A percentile compares a stretch with the other conserved stretches of the same genome.
phyloP scores from a whole-genome alignment of 2,888 invertebrate genomes.

The Atethmia centrago region DNA sequence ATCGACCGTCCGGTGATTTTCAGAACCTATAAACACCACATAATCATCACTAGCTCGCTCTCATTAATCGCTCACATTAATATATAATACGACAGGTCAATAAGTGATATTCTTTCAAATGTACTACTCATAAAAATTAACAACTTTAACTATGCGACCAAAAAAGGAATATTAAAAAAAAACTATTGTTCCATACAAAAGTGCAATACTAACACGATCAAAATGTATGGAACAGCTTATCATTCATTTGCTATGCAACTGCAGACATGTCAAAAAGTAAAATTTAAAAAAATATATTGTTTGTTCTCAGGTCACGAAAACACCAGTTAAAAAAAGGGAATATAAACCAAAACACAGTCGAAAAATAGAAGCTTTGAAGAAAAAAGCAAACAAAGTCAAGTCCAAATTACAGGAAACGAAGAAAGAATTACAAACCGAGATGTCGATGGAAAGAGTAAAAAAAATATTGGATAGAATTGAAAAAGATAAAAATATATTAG shows the following conservation, averaged over 20 bases:
- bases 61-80: not conserved
- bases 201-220: not conserved
- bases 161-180: not conserved
- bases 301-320: slow-evolving; percentile 41
- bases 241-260: slow-evolving; percentile 2
- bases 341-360: slow-evolving; percentile 21
- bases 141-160: not conserved
- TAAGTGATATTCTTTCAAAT: not conserved
- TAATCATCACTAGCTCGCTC: not conserved
- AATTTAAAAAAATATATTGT: not conserved
- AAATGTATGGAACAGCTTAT: not conserved
- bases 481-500: slow-evolving; percentile 12
- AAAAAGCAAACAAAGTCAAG: not conserved
- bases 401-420: not conserved
- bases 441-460: not conserved
- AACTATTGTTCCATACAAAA: not conserved
- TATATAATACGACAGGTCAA: not conserved
- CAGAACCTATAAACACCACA: slow-evolving; percentile 76
- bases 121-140: not conserved
- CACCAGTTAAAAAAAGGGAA: slow-evolving; percentile 31
- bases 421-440: not conserved
- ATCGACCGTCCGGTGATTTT: slow-evolving; percentile 82
- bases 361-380: slow-evolving; percentile 14
- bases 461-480: not conserved
- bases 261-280: not conserved